Conservation (phyloP, 2,888 invertebrate species). For the Netelia inedita region DNA sequence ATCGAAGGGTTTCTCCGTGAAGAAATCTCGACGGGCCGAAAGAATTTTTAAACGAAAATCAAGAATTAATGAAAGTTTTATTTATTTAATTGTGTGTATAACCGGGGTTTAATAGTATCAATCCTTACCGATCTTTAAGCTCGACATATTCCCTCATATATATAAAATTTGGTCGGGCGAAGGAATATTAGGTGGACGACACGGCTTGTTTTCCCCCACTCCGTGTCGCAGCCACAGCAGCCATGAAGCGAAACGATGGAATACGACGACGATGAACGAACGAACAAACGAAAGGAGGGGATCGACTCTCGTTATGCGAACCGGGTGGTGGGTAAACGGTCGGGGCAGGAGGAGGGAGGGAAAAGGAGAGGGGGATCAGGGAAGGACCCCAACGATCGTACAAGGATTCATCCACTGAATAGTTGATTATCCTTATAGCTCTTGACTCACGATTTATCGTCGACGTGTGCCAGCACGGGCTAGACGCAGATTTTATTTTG, state of each 20-base stretch:
- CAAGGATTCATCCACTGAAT: slow-evolving; percentile 76
- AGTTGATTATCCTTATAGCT: slow-evolving; percentile 53
- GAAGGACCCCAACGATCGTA: slow-evolving; percentile 73
- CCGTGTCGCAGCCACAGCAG: slow-evolving; percentile 76
- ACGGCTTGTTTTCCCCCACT: slow-evolving; percentile 83
- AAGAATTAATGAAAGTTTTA: slow-evolving; percentile 20
- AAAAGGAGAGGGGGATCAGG: slow-evolving; percentile 75
- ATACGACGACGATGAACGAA: slow-evolving; percentile 74
- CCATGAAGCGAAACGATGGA: slow-evolving; percentile 75
- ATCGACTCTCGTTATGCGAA: slow-evolving; percentile 72
- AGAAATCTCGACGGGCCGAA: slow-evolving; percentile 5
- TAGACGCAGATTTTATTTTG: slow-evolving; percentile 5
- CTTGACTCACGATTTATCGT: slow-evolving; percentile 34
- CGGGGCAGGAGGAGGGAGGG: slow-evolving; percentile 54
- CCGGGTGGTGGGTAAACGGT: slow-evolving; percentile 57
- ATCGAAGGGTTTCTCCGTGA: slow-evolving; percentile 49
- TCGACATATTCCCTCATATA: slow-evolving; percentile 87
- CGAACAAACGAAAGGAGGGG: slow-evolving; percentile 56
- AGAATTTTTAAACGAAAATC: slow-evolving; percentile 18
- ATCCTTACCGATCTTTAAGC: slow-evolving; percentile 88
- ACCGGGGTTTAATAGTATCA: not conserved
- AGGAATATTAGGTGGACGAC: slow-evolving; percentile 76
- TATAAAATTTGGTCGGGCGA: slow-evolving; percentile 72
- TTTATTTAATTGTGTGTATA: not conserved
- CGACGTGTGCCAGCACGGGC: slow-evolving; percentile 37